Evolutionary conservation across 2,888 invertebrate species (phyloP).

Genomic region (Drosophila anceps): DNA sequence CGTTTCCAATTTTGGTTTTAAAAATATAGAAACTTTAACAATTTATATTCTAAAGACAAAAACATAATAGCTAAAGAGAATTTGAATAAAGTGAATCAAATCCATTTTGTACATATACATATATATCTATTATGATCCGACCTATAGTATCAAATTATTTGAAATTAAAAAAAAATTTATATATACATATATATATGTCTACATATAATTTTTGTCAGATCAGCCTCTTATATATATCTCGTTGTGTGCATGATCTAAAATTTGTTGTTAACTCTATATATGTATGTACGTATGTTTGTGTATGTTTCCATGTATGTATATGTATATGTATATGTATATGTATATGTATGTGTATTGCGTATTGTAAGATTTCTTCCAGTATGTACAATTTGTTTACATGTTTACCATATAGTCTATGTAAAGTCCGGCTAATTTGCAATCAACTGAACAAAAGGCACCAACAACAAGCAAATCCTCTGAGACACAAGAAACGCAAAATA

Average conservation of each 20-base stretch:
- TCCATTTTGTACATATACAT: constrained; percentile 2
- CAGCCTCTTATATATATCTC: constrained; percentile 22
- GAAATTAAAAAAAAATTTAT: neutral
- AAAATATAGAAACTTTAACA: neutral
- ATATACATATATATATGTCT: neutral
- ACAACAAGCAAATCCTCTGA: constrained; percentile 22
- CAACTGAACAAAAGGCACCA: constrained; percentile 29
- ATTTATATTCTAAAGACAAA: neutral
- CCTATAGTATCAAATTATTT: neutral
- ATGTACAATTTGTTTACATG: constrained; percentile 63
- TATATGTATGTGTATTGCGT: constrained; percentile 36
- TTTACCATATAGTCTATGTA: constrained; percentile 66
- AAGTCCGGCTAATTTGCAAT: constrained; percentile 15
- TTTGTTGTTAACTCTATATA: constrained; percentile 58
- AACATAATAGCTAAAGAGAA: constrained; percentile 1
- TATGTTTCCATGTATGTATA: constrained; percentile 35
- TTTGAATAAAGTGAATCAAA: neutral
- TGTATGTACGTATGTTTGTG: constrained; percentile 22
- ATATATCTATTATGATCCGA: constrained; percentile 1
- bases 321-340: neutral
- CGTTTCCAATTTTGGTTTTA: neutral
- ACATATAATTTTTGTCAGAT: neutral
- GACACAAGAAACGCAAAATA: constrained; percentile 17
- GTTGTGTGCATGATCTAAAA: constrained; percentile 44
- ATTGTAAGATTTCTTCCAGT: constrained; percentile 56